Percentiles rank a stretch among this genome's conserved stretches.
Evolutionary conservation across 2,113 vertebrate species (phyloP).

Genomic region (Myotis yumanensis): DNA sequence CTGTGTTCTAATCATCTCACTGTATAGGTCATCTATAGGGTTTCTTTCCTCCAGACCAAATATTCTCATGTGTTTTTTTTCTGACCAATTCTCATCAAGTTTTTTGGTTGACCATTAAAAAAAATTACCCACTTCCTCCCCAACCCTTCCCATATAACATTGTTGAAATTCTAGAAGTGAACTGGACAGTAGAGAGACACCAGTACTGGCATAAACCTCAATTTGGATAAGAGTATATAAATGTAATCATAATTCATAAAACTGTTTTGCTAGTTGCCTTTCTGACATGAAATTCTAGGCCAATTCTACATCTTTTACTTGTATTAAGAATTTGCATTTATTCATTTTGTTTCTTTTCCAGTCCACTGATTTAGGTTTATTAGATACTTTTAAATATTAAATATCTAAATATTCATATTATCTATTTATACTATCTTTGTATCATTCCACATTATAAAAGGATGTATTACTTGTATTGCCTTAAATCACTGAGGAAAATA

Average conservation of each 20-base stretch:
- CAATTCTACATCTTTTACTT: background rate
- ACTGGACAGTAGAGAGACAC: background rate
- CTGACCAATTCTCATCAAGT: background rate
- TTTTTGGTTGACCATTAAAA: background rate
- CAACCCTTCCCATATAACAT: background rate
- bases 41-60: background rate
- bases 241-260: background rate
- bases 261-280: background rate
- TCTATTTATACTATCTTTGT: background rate
- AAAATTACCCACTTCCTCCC: background rate
- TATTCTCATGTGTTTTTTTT: background rate
- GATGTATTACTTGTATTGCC: constrained; percentile 38
- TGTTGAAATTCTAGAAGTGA: background rate
- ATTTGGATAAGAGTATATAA: background rate
- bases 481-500: constrained; percentile 60
- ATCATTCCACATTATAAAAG: constrained; percentile 50
- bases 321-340: background rate
- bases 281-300: background rate
- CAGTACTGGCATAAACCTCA: background rate
- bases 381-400: background rate
- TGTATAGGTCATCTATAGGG: background rate
- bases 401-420: background rate
- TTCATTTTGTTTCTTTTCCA: background rate
- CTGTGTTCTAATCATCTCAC: background rate
- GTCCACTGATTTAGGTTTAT: background rate